A percentile compares a stretch with the other conserved stretches of the same genome.
Evolutionary conservation across 2,888 invertebrate species (phyloP).

Genomic region (Campoletis raptor): DNA sequence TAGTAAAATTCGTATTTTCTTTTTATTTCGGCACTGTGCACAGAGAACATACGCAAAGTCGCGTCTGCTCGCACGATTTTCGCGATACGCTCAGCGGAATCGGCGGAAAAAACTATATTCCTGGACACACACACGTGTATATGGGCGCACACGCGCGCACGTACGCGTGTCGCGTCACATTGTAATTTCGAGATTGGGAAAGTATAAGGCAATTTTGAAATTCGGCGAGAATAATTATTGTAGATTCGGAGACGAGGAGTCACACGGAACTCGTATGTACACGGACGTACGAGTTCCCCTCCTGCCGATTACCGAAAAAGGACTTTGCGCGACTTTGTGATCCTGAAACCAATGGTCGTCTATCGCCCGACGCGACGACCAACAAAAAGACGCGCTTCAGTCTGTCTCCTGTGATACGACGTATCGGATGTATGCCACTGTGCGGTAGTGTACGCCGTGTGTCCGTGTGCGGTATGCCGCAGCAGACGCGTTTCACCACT

Average conservation of each 20-base stretch:
- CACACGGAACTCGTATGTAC: slow-evolving; percentile 9
- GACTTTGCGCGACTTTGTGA: background rate
- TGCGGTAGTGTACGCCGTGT: no score
- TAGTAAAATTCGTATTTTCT: background rate
- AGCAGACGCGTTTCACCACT: slow-evolving; percentile 18
- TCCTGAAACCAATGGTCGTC: slow-evolving; percentile 14
- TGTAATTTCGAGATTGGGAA: background rate
- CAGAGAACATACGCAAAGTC: background rate
- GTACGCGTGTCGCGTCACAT: slow-evolving; percentile 9
- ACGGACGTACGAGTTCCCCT: background rate
- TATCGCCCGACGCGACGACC: slow-evolving; percentile 5
- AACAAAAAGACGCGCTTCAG: background rate
- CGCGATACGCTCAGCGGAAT: background rate
- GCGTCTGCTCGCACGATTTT: slow-evolving; percentile 25
- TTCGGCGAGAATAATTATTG: background rate
- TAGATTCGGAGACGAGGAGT: background rate
- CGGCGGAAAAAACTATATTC: slow-evolving; percentile 10
- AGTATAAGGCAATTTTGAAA: background rate
- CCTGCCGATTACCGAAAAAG: background rate
- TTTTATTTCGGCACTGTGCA: background rate
- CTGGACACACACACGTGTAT: slow-evolving; percentile 9
- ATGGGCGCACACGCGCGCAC: slow-evolving; percentile 2
- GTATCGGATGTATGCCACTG: background rate
- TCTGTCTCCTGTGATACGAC: background rate
- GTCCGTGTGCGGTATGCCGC: background rate